A percentile compares a stretch with the other conserved stretches of the same genome.
Evolutionary conservation across 2,888 invertebrate species (phyloP).

Genomic region (Platycheirus albimanus): DNA sequence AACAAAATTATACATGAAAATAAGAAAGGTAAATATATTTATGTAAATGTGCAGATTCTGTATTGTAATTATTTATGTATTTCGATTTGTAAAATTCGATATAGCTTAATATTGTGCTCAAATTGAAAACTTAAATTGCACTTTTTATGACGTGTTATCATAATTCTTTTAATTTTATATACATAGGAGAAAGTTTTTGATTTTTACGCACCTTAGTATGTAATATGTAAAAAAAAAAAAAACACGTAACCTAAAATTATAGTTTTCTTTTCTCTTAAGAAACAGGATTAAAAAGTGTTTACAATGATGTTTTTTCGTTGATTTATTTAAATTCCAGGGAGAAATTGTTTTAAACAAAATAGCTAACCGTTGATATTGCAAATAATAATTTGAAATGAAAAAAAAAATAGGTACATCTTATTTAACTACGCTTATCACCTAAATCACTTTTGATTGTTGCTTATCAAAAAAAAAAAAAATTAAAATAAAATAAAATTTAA

Average conservation of each 20-base stretch:
- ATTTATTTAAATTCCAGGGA: background rate
- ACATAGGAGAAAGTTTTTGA: constrained; percentile 58
- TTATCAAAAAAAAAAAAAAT: constrained; percentile 68
- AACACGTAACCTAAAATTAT: background rate
- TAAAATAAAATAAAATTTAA: constrained; percentile 58
- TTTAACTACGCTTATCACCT: constrained; percentile 79
- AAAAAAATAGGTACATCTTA: constrained; percentile 44
- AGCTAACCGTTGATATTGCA: constrained; percentile 14
- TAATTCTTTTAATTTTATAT: constrained; percentile 21
- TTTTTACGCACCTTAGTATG: constrained; percentile 11
- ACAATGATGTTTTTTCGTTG: background rate
- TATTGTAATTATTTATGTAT: constrained; percentile 55
- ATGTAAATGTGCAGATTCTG: constrained; percentile 62
- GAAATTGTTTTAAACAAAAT: background rate
- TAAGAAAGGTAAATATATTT: constrained; percentile 37
- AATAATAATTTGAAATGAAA: background rate
- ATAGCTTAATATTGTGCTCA: constrained; percentile 58
- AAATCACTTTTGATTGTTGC: constrained; percentile 82
- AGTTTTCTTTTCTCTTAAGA: no score
- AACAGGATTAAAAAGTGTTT: background rate
- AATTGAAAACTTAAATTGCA: constrained; percentile 66
- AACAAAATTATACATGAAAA: constrained; percentile 42
- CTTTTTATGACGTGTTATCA: constrained; percentile 31
- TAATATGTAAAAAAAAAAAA: background rate
- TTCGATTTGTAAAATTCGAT: constrained; percentile 71